Percentiles rank a stretch among this genome's conserved stretches.
Evolutionary conservation across 2,797 vertebrate genomes (phyloP).

Genomic region (Buceros bicornis): DNA sequence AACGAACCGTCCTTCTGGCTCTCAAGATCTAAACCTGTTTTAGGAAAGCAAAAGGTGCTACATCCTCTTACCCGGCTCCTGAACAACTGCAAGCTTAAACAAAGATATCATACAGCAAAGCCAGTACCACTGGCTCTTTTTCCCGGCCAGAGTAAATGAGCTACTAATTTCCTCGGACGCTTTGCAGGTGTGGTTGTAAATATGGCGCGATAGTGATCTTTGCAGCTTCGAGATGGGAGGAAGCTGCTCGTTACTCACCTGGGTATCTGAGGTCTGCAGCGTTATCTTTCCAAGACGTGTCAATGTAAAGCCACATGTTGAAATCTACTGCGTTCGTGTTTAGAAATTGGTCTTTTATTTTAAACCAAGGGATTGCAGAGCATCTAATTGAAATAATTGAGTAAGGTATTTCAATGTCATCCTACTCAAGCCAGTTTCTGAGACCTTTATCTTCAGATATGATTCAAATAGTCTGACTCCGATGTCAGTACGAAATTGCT

Average conservation of each 20-base stretch:
- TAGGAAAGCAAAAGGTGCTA: conserved; percentile 64
- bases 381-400: conserved; percentile 37
- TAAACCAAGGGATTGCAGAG: conserved; percentile 37
- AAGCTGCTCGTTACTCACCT: conserved; percentile 54
- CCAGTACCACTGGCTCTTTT: conserved; percentile 45
- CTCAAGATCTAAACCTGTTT: not conserved
- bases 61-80: conserved; percentile 17
- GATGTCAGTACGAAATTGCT: conserved; percentile 60
- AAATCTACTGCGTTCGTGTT: conserved; percentile 4
- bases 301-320: conserved; percentile 27
- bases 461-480: conserved; percentile 32
- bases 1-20: not conserved
- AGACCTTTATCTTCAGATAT: conserved; percentile 60
- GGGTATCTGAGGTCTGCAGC: conserved; percentile 34
- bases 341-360: conserved; percentile 47
- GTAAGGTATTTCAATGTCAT: not conserved
- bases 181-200: conserved; percentile 32
- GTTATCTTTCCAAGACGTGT: conserved; percentile 52
- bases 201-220: conserved; percentile 26
- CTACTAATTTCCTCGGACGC: conserved; percentile 21
- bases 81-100: not conserved
- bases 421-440: conserved; percentile 53
- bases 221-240: conserved; percentile 13
- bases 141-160: conserved; percentile 34
- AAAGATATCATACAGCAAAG: conserved; percentile 8